phyloP scores from a whole-genome alignment of 1,140 invertebrate genomes.

The Anoplophora glabripennis region DNA sequence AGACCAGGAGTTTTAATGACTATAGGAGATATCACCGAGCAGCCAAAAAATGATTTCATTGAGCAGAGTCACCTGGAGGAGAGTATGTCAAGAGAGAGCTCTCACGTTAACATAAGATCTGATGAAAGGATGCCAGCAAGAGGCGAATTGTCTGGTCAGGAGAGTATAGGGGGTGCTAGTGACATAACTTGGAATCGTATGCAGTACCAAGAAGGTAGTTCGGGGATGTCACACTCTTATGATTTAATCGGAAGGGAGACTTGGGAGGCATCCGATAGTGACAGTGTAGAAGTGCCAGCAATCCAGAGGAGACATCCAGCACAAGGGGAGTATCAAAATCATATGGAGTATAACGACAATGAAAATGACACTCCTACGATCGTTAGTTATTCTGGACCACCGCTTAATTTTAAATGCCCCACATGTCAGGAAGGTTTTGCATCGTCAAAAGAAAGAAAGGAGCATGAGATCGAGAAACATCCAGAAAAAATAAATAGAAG shows the following conservation, averaged over 20 bases:
- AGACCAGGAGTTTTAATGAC: conserved; percentile 39
- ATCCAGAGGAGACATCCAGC: conserved; percentile 26
- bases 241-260: conserved; percentile 65
- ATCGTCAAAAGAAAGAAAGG: conserved; percentile 62
- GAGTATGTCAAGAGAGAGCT: conserved; percentile 58
- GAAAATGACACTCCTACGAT: conserved; percentile 37
- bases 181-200: conserved; percentile 44
- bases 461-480: conserved; percentile 57
- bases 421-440: conserved; percentile 62
- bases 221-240: conserved; percentile 53
- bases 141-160: conserved; percentile 77
- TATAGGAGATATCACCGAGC: conserved; percentile 32
- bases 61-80: conserved; percentile 53
- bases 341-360: not conserved
- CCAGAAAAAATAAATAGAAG: conserved; percentile 14
- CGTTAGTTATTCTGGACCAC: conserved; percentile 34
- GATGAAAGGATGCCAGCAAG: conserved; percentile 81
- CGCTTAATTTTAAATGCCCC: conserved; percentile 55
- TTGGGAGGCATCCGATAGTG: conserved; percentile 66
- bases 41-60: conserved; percentile 23
- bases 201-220: conserved; percentile 44
- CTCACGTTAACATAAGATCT: conserved; percentile 75
- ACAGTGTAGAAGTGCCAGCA: conserved; percentile 54
- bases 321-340: conserved; percentile 15
- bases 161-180: conserved; percentile 64